Base-by-base conservation (phyloP, 1,140 invertebrate genomes). In the Mycetomoellerius zeteki region DNA sequence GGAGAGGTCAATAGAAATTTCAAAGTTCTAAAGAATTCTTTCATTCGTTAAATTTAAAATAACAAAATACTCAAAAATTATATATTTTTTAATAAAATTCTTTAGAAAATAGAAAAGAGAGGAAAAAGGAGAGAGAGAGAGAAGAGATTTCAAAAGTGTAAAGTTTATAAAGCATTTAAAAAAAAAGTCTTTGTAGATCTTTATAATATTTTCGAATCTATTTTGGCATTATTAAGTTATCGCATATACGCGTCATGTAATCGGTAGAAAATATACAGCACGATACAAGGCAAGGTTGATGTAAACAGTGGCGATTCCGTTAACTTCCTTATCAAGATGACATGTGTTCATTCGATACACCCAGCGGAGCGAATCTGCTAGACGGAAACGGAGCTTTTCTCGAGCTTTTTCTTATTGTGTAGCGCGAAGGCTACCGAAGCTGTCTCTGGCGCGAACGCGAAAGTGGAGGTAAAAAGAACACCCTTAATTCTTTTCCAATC, bases 401-500 rank as follows among this genome's bases (percentile, higher is more conserved):
- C 37, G 30, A 24, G 37, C 37, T 69, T 69, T 69, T 87, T 65
- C 80, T 84, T 65, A 65, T 65, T 65, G 82, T 56, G 19, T n/a
- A 52, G 50, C 60, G 50, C 58, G 47, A 56, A 80, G 43, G 67
- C 33, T 43, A 43, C 33, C 19, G 33, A 14, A 3, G 27, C 47
- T 75, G 69, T 84, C 62, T 78, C 60, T 50, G 30, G 60, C 60
- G 80, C 43, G 47, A 78, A 65, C 73, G 43, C 47, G 12, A 62
- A 81, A 88, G 30, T 47, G 24, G 82, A 78, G 43, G 60, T 65
- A 85, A 85, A 85, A 78, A 84, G 80, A 62, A 75, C 30, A 73
- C 33, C 80, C 60, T 85, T 85, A 85, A 85, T 78, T 78, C 82
- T 88, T 89, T 88, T 89, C 72, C 86, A 88, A 88, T 88, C 88